Evolutionary conservation across 2,113 vertebrate genomes (phyloP).

Genomic region (Megatriorchis doriae): DNA sequence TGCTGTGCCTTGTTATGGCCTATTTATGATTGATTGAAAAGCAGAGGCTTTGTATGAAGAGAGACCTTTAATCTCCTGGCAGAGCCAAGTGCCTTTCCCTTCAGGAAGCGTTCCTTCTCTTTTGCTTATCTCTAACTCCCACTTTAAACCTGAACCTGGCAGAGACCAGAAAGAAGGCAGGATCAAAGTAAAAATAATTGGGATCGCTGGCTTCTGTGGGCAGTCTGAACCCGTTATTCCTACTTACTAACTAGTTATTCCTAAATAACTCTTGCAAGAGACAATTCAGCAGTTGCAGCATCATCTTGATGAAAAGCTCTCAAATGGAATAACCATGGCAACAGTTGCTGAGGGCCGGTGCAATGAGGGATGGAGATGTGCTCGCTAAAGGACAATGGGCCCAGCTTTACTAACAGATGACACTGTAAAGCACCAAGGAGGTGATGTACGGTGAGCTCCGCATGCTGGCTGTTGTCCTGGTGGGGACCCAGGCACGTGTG

Average conservation of each 20-base stretch:
- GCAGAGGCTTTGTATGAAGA: conserved; percentile 40
- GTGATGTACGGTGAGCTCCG: not conserved
- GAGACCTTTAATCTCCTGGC: conserved; percentile 46
- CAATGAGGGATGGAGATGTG: not conserved
- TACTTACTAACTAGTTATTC: conserved; percentile 32
- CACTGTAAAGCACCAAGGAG: not conserved
- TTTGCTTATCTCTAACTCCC: not conserved
- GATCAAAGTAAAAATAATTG: conserved; percentile 47
- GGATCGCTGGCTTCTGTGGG: conserved; percentile 16
- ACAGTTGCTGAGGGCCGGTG: conserved; percentile 37
- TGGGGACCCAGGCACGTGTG: not conserved
- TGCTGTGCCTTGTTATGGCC: conserved; percentile 21
- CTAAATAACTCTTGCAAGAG: conserved; percentile 42
- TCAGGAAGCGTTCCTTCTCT: conserved; percentile 11
- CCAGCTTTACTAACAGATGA: not conserved
- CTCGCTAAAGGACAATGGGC: not conserved
- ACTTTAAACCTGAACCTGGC: conserved; percentile 8
- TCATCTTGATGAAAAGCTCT: conserved; percentile 52
- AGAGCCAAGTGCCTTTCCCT: not conserved
- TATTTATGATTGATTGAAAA: conserved; percentile 28
- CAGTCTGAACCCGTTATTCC: conserved; percentile 31
- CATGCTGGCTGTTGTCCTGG: not conserved
- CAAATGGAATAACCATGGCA: conserved; percentile 63
- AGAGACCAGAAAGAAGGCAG: not conserved
- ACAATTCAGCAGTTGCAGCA: conserved; percentile 37